Conservation (phyloP, 2,113 vertebrate genomes). For the Calcarius ornatus region DNA sequence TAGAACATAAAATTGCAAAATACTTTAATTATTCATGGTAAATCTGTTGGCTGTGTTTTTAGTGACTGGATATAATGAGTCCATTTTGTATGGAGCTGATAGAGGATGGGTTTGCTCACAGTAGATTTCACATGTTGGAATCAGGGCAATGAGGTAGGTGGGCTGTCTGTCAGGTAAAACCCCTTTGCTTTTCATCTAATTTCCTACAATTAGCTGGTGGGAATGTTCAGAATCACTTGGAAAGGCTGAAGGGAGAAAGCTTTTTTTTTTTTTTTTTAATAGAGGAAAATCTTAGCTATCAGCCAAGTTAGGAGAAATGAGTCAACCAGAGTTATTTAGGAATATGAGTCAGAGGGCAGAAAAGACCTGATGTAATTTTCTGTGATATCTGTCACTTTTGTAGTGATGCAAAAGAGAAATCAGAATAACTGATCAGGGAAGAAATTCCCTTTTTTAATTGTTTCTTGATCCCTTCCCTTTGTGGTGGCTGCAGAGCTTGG, state of each 20-base stretch:
- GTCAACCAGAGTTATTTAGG: background rate
- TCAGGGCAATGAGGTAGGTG: accelerated
- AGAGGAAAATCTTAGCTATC: background rate
- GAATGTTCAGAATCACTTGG: background rate
- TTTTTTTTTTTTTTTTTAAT: background rate
- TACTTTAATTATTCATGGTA: background rate
- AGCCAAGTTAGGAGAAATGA: constrained; percentile 24
- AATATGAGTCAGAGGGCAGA: constrained; percentile 43
- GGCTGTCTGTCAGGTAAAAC: background rate
- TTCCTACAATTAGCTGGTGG: background rate
- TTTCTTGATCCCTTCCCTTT: accelerated
- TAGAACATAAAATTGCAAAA: background rate
- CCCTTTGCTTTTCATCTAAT: background rate
- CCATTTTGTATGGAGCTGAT: background rate
- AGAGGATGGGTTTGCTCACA: background rate
- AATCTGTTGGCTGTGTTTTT: background rate
- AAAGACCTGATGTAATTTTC: background rate
- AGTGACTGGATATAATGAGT: accelerated
- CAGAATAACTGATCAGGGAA: background rate
- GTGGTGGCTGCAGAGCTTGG: background rate
- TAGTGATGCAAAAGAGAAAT: background rate
- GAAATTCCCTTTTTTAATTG: background rate
- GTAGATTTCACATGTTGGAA: accelerated
- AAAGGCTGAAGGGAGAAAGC: background rate
- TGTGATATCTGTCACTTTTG: background rate